phyloP scores from a whole-genome alignment of 1,140 invertebrate species.

The Zaprionus tsacasi region DNA sequence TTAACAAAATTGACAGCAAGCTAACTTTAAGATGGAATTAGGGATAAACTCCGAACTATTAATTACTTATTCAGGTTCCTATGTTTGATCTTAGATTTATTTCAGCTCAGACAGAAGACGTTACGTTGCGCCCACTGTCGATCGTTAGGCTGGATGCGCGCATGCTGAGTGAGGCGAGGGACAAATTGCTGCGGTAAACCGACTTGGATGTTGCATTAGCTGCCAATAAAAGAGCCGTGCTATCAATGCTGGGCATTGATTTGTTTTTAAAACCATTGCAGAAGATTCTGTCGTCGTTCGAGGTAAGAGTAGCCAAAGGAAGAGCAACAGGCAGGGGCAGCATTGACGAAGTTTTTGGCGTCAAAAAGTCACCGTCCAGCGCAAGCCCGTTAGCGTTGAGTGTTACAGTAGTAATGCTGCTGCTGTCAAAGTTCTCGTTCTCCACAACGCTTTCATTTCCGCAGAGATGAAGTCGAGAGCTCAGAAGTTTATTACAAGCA shows the following conservation, averaged over 20 bases:
- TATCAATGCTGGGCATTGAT: conserved; percentile 51
- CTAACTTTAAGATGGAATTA: not conserved
- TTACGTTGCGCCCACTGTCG: conserved; percentile 72
- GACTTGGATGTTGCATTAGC: conserved; percentile 52
- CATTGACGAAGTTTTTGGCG: conserved; percentile 38
- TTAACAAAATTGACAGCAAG: not conserved
- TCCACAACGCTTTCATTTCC: conserved; percentile 24
- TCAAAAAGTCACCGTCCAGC: conserved; percentile 38
- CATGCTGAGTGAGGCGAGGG: conserved; percentile 76
- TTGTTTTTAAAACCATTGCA: conserved; percentile 49
- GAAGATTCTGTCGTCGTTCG: conserved; percentile 29
- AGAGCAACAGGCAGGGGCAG: conserved; percentile 32
- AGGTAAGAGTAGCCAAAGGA: not conserved
- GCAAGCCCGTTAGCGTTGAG: conserved; percentile 46
- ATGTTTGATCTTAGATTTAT: not conserved
- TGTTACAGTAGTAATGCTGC: conserved; percentile 34
- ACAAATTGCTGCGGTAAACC: conserved; percentile 76
- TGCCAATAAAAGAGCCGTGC: conserved; percentile 41
- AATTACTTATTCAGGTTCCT: not conserved
- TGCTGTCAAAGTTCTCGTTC: conserved; percentile 50
- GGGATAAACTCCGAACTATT: not conserved
- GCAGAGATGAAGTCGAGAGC: conserved; percentile 85
- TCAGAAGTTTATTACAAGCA: conserved; percentile 88
- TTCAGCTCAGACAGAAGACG: conserved; percentile 72
- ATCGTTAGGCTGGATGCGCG: conserved; percentile 80